Evolutionary conservation across 2,888 invertebrate genomes (phyloP).

Genomic region (Eristalinus sepulchralis): DNA sequence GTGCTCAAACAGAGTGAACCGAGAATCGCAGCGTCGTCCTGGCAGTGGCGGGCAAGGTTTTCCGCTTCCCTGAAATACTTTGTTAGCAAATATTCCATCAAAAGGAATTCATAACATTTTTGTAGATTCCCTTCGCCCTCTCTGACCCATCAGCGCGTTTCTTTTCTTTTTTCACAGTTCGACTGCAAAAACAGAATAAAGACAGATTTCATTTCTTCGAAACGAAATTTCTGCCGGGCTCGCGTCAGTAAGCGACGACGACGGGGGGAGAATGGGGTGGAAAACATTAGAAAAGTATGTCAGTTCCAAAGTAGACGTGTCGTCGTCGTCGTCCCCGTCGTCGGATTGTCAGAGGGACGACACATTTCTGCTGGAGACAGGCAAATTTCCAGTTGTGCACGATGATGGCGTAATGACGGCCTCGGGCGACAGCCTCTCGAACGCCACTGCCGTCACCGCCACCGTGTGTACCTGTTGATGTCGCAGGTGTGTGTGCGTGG

Average conservation of each 20-base stretch:
- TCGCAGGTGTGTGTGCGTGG: background rate
- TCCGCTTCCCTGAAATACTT: slow-evolving; percentile 35
- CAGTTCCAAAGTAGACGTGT: slow-evolving; percentile 44
- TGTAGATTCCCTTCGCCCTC: slow-evolving; percentile 5
- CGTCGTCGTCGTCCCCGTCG: slow-evolving; percentile 2
- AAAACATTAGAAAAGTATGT: slow-evolving; percentile 54
- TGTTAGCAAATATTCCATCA: slow-evolving; percentile 58
- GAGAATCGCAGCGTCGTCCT: slow-evolving; percentile 2
- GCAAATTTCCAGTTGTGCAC: slow-evolving; percentile 44
- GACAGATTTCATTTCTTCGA: slow-evolving; percentile 59
- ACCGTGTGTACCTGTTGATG: slow-evolving; percentile 41
- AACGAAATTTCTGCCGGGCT: slow-evolving; percentile 23
- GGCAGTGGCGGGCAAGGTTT: background rate
- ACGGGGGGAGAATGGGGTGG: background rate
- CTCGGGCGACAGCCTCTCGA: slow-evolving; percentile 34
- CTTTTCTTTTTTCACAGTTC: background rate
- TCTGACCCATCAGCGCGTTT: background rate
- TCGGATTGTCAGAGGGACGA: background rate
- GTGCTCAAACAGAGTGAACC: background rate
- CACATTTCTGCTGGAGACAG: slow-evolving; percentile 49
- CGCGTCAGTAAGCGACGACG: background rate
- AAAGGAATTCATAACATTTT: slow-evolving; percentile 64
- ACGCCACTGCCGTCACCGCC: background rate
- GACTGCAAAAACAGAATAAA: slow-evolving; percentile 39
- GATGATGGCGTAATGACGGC: slow-evolving; percentile 8